Percentiles rank a stretch among this genome's conserved stretches.
These are phyloP conservation scores for Diprion similis DNA, from an alignment of 1,140 invertebrate species.

Conservation along the genomic window DNA sequence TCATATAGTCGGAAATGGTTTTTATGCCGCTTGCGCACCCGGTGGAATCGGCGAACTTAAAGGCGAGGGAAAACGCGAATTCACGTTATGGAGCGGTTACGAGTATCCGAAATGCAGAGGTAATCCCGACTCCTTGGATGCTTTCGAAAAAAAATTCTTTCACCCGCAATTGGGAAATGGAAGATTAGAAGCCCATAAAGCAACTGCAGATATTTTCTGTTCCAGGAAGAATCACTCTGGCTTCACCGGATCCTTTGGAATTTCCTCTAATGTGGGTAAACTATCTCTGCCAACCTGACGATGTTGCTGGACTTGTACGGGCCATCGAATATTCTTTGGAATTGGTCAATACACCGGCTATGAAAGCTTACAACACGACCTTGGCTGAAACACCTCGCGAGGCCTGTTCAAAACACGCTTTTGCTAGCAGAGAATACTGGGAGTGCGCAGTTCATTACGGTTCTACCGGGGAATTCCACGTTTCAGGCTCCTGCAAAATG, in stretches of 20 bases:
- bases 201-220: too few species aligned
- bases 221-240: constrained; percentile 30
- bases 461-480: constrained; percentile 64
- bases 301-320: constrained; percentile 54
- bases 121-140: neutral
- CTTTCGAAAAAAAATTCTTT: neutral
- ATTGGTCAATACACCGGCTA: constrained; percentile 39
- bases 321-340: constrained; percentile 47
- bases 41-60: constrained; percentile 39
- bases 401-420: constrained; percentile 36
- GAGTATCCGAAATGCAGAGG: constrained; percentile 80
- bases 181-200: too few species aligned
- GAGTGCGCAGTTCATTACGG: constrained; percentile 58
- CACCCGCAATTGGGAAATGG: too few species aligned
- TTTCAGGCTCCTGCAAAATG: constrained; percentile 68
- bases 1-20: constrained; percentile 60
- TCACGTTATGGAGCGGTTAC: constrained; percentile 68
- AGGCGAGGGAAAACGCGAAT: constrained; percentile 46
- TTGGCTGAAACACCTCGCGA: constrained; percentile 21
- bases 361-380: constrained; percentile 40
- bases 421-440: constrained; percentile 63
- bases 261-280: constrained; percentile 68
- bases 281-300: constrained; percentile 57
- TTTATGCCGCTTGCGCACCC: constrained; percentile 49
- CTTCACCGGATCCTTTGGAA: constrained; percentile 56